Evolutionary conservation across 2,113 vertebrate species (phyloP).

Genomic region (Tupaia chinensis): DNA sequence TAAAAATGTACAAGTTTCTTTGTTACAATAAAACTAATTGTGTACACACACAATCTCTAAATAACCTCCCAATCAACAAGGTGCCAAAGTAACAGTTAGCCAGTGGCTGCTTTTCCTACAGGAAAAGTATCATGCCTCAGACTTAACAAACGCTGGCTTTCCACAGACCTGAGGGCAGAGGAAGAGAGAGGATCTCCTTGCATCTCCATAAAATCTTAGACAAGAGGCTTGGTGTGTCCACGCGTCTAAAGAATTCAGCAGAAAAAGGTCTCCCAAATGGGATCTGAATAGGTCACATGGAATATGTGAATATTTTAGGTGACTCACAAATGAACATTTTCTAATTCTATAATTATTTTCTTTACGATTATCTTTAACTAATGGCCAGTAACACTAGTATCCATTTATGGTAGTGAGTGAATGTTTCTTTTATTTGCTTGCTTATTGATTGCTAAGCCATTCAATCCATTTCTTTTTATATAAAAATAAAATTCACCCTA

Average conservation of each 20-base stretch:
- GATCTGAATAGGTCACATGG: fast-evolving
- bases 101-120: not conserved
- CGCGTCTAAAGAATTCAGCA: not conserved
- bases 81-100: not conserved
- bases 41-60: not conserved
- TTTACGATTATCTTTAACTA: not conserved
- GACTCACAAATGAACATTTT: fast-evolving
- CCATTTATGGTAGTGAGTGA: not conserved
- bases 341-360: not conserved
- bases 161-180: not conserved
- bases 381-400: not conserved
- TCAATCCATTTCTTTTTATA: too few relatives aligned
- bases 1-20: too few relatives aligned
- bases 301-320: not conserved
- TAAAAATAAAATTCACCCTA: not conserved
- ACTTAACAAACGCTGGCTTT: not conserved
- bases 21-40: too few relatives aligned
- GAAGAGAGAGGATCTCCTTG: not conserved
- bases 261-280: not conserved
- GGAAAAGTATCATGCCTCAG: not conserved
- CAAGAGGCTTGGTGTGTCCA: fast-evolving
- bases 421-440: not conserved
- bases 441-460: not conserved
- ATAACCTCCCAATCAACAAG: not conserved
- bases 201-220: not conserved